Percentiles rank a stretch among this genome's conserved stretches.
Conservation (phyloP, 2,113 vertebrate genomes). For the Laterallus jamaicensis region DNA sequence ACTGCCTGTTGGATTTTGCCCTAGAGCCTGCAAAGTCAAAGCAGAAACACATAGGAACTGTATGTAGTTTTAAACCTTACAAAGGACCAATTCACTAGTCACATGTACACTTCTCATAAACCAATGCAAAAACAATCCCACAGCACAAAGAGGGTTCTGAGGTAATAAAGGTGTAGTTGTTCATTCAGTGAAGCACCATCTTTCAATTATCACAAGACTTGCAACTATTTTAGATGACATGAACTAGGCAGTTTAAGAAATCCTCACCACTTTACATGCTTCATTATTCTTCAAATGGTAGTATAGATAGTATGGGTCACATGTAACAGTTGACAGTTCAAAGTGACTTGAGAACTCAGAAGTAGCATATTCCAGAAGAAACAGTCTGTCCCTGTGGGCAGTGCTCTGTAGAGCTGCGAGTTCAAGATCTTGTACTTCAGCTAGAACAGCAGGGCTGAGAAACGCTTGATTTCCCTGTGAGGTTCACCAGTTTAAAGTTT, state of each 20-base stretch:
- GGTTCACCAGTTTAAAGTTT: not conserved
- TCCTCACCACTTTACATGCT: not conserved
- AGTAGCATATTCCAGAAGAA: not conserved
- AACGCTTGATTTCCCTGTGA: not conserved
- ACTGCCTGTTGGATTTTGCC: not conserved
- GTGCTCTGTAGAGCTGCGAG: fast-evolving
- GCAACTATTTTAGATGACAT: not conserved
- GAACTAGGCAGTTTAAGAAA: not conserved
- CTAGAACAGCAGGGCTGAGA: not conserved
- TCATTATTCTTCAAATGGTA: not conserved
- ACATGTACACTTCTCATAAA: not conserved
- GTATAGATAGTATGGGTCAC: not conserved
- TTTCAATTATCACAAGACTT: not conserved
- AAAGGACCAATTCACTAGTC: not conserved
- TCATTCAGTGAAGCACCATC: not conserved
- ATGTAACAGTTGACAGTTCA: not conserved
- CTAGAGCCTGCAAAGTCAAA: not conserved
- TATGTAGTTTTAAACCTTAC: not conserved
- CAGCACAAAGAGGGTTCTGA: not conserved
- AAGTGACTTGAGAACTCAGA: not conserved
- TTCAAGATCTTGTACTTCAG: not conserved
- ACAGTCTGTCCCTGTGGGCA: not conserved
- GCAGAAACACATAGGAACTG: not conserved
- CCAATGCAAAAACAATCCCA: not conserved
- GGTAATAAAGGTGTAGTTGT: not conserved